These are phyloP conservation scores for Oikopleura dioica DNA, from an alignment of 23 tunicate species.

Conservation along the genomic window DNA sequence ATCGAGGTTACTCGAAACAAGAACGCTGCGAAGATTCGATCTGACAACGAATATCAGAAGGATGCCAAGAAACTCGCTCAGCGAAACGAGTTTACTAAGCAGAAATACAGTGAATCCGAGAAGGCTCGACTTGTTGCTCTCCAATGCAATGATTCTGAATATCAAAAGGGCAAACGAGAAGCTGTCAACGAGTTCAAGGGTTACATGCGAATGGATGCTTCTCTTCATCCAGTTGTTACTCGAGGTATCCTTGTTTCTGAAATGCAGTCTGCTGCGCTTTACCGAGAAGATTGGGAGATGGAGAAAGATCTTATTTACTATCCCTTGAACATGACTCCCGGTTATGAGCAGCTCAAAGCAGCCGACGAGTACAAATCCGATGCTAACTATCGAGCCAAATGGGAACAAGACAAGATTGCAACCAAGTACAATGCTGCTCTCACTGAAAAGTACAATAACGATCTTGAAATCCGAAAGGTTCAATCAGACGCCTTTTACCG, in stretches of 20 bases:
- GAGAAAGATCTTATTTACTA: conserved; percentile 49
- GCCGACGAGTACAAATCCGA: conserved; percentile 29
- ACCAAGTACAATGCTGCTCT: conserved; percentile 28
- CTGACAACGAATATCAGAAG: neutral
- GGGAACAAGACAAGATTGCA: conserved; percentile 23
- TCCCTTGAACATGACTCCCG: conserved; percentile 81
- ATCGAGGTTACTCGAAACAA: neutral
- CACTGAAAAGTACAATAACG: conserved; percentile 25
- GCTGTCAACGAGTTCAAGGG: conserved; percentile 25
- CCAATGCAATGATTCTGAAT: neutral
- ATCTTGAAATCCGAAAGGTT: neutral
- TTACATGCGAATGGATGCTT: conserved; percentile 23
- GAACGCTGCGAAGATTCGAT: neutral
- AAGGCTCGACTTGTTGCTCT: neutral
- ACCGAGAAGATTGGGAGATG: conserved; percentile 90
- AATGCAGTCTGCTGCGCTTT: conserved; percentile 9
- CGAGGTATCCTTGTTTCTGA: conserved; percentile 12
- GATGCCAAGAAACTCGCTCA: neutral
- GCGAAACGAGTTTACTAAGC: neutral
- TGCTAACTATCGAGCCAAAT: conserved; percentile 33
- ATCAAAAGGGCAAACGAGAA: conserved; percentile 8
- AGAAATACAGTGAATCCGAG: neutral
- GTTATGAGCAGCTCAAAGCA: conserved; percentile 42
- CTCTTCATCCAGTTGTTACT: conserved; percentile 23
- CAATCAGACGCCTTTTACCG: neutral